Evolutionary conservation across 1,140 invertebrate genomes (phyloP).

Genomic region (Atta colombica): DNA sequence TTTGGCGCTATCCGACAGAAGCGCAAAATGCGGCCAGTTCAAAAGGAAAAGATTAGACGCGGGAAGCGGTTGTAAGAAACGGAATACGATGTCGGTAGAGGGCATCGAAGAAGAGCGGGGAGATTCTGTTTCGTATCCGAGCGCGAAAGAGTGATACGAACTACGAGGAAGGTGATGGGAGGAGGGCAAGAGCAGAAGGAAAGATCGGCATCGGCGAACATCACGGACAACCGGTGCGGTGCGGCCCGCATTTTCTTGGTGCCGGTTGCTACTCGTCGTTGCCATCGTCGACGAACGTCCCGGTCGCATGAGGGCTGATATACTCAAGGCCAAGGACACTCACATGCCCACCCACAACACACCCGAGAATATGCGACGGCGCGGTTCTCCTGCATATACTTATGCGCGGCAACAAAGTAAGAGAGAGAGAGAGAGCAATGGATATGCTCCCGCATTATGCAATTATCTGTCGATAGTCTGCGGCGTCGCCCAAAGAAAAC

Average conservation of each 20-base stretch:
- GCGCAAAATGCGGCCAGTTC: not conserved
- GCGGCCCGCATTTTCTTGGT: slow-evolving; percentile 82
- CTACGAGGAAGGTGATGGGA: not conserved
- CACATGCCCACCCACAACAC: slow-evolving; percentile 42
- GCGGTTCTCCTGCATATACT: slow-evolving; percentile 18
- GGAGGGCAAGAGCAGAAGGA: slow-evolving; percentile 51
- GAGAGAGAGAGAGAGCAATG: slow-evolving; percentile 21
- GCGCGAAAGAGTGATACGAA: slow-evolving; percentile 17
- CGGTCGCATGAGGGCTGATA: slow-evolving; percentile 77
- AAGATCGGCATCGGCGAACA: slow-evolving; percentile 71
- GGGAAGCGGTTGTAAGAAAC: not conserved
- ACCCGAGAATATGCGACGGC: slow-evolving; percentile 34
- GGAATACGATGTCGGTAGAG: not conserved
- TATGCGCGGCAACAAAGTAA: slow-evolving; percentile 34
- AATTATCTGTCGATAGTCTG: slow-evolving; percentile 64
- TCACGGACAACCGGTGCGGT: slow-evolving; percentile 81
- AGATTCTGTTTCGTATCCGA: not conserved
- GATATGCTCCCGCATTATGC: slow-evolving; percentile 60
- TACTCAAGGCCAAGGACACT: slow-evolving; percentile 84
- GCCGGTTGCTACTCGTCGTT: slow-evolving; percentile 57
- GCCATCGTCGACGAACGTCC: slow-evolving; percentile 66
- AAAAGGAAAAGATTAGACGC: slow-evolving; percentile 34
- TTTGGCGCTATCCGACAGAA: slow-evolving; percentile 34
- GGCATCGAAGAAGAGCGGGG: not conserved
- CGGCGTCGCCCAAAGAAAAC: slow-evolving; percentile 54